Evolutionary conservation across 2,797 vertebrate species (phyloP).

Genomic region (Sardinella longiceps): DNA sequence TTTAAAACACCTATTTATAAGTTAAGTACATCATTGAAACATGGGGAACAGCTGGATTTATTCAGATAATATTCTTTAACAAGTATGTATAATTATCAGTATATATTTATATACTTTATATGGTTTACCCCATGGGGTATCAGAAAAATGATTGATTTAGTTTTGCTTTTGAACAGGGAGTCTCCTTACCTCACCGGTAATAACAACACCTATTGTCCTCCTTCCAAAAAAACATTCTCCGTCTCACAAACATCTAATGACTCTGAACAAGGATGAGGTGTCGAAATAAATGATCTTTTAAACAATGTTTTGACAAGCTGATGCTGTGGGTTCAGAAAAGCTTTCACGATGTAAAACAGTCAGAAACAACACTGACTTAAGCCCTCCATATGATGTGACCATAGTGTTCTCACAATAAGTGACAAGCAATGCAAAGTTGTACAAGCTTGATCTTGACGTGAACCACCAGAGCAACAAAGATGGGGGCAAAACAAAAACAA

Average conservation of each 20-base stretch:
- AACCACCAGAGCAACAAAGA: not conserved
- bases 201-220: not conserved
- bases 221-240: not conserved
- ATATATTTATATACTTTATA: conserved; percentile 24
- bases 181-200: not conserved
- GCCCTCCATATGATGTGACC: not conserved
- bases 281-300: not conserved
- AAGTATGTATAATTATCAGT: conserved; percentile 25
- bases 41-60: conserved; percentile 35
- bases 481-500: not conserved
- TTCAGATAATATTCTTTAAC: conserved; percentile 29
- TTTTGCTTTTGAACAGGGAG: conserved; percentile 2
- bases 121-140: conserved; percentile 33
- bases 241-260: not conserved
- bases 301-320: conserved; percentile 1
- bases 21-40: conserved; percentile 47
- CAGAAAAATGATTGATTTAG: not conserved
- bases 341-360: not conserved
- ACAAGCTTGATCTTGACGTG: not conserved
- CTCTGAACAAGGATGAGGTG: not conserved
- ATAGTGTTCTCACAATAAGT: not conserved
- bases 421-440: not conserved
- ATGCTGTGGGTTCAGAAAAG: not conserved
- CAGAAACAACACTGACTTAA: not conserved
- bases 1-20: conserved; percentile 50